Conservation (phyloP, 2,113 vertebrate genomes). For the Stegastes partitus region DNA sequence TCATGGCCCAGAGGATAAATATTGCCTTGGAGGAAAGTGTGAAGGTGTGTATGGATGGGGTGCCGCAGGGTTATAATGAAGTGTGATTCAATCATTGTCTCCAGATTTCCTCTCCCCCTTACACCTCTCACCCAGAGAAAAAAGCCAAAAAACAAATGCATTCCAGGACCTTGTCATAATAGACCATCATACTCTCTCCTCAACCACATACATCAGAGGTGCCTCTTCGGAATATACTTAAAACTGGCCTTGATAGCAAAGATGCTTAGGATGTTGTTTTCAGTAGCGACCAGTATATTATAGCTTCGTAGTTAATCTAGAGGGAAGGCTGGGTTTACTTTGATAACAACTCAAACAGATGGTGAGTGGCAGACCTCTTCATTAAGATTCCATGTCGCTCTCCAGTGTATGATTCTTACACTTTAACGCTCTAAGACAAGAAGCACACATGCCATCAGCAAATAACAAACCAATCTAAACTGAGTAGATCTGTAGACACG, state of each 20-base stretch:
- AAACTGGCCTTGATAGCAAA: constrained; percentile 5
- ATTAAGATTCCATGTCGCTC: constrained; percentile 65
- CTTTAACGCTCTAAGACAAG: constrained; percentile 36
- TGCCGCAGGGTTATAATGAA: constrained; percentile 2
- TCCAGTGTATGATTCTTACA: constrained; percentile 24
- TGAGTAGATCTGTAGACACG: constrained; percentile 12
- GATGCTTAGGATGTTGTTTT: constrained; percentile 28
- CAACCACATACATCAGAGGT: not conserved
- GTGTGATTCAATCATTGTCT: constrained; percentile 27
- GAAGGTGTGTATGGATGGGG: not conserved
- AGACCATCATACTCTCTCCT: constrained; percentile 1
- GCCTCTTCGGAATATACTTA: not conserved
- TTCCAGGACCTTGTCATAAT: constrained; percentile 28
- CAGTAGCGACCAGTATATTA: constrained; percentile 39
- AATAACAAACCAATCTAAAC: constrained; percentile 27
- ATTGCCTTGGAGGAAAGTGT: not conserved
- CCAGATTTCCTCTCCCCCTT: not conserved
- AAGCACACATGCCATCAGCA: constrained; percentile 21
- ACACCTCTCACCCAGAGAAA: not conserved
- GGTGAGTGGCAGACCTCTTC: constrained; percentile 65
- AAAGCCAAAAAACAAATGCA: constrained; percentile 23
- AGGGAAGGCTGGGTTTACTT: constrained; percentile 53
- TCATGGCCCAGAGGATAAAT: constrained; percentile 6
- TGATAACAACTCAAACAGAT: constrained; percentile 76
- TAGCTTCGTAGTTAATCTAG: constrained; percentile 70